These are phyloP conservation scores for Harmothoe impar DNA, from an alignment of 2,888 invertebrate genomes.

Conservation along the genomic window DNA sequence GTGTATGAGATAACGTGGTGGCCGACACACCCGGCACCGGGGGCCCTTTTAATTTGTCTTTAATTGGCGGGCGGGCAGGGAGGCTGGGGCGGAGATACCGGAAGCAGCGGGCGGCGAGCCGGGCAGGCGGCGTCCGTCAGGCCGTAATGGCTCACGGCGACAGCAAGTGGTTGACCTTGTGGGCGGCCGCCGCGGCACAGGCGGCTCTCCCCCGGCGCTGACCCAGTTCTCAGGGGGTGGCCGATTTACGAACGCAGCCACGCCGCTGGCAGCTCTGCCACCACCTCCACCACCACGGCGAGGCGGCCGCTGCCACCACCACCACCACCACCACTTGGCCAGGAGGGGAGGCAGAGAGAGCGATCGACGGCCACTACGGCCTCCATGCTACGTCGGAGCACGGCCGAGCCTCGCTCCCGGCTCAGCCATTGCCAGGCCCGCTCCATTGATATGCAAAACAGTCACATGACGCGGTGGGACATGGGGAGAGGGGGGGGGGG, in stretches of 20 bases:
- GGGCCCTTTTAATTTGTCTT: slow-evolving; percentile 48
- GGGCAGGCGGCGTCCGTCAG: not conserved
- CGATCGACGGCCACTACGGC: not conserved
- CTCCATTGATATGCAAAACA: slow-evolving; percentile 62
- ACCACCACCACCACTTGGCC: not conserved
- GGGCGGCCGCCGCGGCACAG: not conserved
- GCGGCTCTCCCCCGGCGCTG: slow-evolving; percentile 11
- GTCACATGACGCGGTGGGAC: slow-evolving; percentile 42
- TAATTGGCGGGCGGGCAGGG: slow-evolving; percentile 29
- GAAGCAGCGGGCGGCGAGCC: slow-evolving; percentile 3
- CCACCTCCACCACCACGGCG: not conserved
- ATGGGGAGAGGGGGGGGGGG: not conserved
- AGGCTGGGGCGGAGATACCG: slow-evolving; percentile 26
- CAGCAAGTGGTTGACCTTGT: slow-evolving; percentile 46
- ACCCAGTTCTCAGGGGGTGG: slow-evolving; percentile 47
- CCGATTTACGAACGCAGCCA: slow-evolving; percentile 40
- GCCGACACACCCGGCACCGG: not conserved
- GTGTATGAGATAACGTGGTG: slow-evolving; percentile 10
- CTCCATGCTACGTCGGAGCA: not conserved
- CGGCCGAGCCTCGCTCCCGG: slow-evolving; percentile 40
- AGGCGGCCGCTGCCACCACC: not conserved
- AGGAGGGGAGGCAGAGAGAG: not conserved
- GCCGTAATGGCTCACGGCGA: slow-evolving; percentile 46
- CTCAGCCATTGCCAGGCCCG: slow-evolving; percentile 41
- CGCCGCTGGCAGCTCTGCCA: not conserved